Base-by-base conservation (phyloP, 2,888 invertebrate species). In the Caenorhabditis uteleia region DNA sequence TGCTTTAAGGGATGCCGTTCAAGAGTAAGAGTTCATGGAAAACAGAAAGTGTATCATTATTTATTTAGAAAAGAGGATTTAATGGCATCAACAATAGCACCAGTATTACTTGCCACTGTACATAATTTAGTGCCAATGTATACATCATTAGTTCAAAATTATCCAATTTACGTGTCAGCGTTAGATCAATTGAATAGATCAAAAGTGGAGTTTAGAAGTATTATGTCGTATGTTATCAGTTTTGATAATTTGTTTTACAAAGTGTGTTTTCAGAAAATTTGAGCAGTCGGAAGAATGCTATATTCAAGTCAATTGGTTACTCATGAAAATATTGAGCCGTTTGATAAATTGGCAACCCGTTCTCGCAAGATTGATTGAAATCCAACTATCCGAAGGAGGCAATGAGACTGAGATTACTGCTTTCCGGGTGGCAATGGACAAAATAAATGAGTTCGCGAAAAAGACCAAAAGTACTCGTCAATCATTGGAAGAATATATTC, bases 211-310 rank as follows among this genome's bases (percentile, higher is more conserved):
- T 73, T 73, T 18, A 23, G 68, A 16, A 39, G 48, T 2, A 57
- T 56, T 27, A 53, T 73, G 31, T 46, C 53, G 70, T 70, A 33
- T 55, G 58, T 59, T 40, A 20, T 26, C 14, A 27, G 23, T 5
- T 20, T 23, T 40, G 8, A 1, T 26, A n/a, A 46, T 26, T 50
- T 26, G 14, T 12, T 88, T 10, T n/a, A 40, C 6, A 18, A 20
- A 2, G n/a, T 27, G 2, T 5, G 20, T 29, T 70, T 91, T 88
- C 84, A 87, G 89, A 50, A 89, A 89, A 72, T 91, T 92, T 84
- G 92, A 92, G 84, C 87, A 89, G 53, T 90, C 90, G 83, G 91
- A 91, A 85, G 88, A 91, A 46, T 92, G 92, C 84, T 92, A 92
- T 82, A 87, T 95, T 73, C 93, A 91, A 2, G 87, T 93, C 50